Percentiles rank a stretch among this genome's conserved stretches.
These are phyloP conservation scores for Takifugu ocellatus DNA, from an alignment of 2,797 vertebrate species.

Conservation along the genomic window DNA sequence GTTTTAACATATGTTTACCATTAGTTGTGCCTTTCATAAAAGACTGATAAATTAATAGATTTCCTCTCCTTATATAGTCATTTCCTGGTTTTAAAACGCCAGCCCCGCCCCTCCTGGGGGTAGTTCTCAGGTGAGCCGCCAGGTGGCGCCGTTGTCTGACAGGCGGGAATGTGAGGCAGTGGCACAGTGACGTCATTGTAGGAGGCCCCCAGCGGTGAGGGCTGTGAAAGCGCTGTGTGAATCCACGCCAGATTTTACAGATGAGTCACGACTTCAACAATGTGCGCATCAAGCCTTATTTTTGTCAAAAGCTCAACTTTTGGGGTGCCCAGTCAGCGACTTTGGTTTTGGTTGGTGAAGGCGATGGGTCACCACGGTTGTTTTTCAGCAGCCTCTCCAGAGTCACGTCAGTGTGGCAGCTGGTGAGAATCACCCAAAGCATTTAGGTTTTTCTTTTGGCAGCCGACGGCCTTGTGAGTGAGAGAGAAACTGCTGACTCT, in stretches of 20 bases:
- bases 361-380: conserved; percentile 29
- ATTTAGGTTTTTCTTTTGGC: conserved; percentile 1
- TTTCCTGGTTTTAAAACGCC: conserved; percentile 41
- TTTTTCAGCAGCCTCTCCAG: conserved; percentile 19
- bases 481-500: conserved; percentile 46
- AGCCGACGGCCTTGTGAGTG: background rate
- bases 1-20: background rate
- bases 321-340: background rate
- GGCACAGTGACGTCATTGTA: conserved; percentile 65
- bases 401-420: conserved; percentile 19
- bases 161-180: conserved; percentile 55
- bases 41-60: conserved; percentile 1
- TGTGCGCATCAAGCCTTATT: background rate
- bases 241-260: conserved; percentile 29
- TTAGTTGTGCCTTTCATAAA: too few species aligned
- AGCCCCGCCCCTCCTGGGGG: conserved; percentile 14
- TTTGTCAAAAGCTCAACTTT: background rate
- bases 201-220: conserved; percentile 41
- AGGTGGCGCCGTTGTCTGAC: conserved; percentile 56
- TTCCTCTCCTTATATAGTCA: conserved; percentile 16
- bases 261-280: too few species aligned
- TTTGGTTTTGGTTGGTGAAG: conserved; percentile 6
- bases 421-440: conserved; percentile 13
- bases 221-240: conserved; percentile 22
- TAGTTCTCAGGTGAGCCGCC: conserved; percentile 18